These are phyloP conservation scores for Monopterus albus DNA, from an alignment of 2,113 vertebrate species.

Conservation along the genomic window DNA sequence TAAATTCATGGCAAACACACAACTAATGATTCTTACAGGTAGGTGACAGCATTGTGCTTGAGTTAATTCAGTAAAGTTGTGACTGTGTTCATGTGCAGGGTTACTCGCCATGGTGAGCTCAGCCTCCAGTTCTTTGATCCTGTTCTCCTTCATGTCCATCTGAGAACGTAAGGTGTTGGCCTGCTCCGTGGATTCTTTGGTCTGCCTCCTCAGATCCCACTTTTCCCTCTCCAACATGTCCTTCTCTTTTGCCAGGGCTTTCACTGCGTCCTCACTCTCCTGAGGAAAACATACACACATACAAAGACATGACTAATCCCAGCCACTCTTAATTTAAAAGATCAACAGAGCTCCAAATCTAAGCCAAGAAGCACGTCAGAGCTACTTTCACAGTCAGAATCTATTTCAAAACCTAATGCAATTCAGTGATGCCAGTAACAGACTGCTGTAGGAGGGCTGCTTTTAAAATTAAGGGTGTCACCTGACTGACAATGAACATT, in stretches of 20 bases:
- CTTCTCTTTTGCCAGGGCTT: constrained; percentile 94
- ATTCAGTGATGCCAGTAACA: background rate
- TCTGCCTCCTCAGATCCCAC: constrained; percentile 95
- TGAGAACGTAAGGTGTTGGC: constrained; percentile 90
- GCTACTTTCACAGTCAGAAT: background rate
- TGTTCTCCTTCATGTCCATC: constrained; percentile 97
- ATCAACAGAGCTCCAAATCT: background rate
- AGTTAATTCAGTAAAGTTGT: background rate
- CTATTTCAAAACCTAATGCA: background rate
- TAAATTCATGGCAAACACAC: background rate
- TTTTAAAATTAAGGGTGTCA: no score
- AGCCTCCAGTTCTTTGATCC: constrained; percentile 98
- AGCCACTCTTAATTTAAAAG: background rate
- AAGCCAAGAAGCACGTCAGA: background rate
- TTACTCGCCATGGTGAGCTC: constrained; percentile 96
- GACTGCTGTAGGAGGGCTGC: no score
- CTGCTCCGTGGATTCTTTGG: constrained; percentile 96
- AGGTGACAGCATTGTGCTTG: background rate
- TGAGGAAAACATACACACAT: constrained; percentile 58
- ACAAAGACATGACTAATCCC: background rate
- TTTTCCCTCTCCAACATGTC: constrained; percentile 96
- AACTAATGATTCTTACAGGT: background rate
- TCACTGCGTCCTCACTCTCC: constrained; percentile 98
- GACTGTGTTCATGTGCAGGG: background rate
- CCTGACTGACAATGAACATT: no score